These are phyloP conservation scores for Papilio demoleus DNA, from an alignment of 2,888 invertebrate species.

Conservation along the genomic window DNA sequence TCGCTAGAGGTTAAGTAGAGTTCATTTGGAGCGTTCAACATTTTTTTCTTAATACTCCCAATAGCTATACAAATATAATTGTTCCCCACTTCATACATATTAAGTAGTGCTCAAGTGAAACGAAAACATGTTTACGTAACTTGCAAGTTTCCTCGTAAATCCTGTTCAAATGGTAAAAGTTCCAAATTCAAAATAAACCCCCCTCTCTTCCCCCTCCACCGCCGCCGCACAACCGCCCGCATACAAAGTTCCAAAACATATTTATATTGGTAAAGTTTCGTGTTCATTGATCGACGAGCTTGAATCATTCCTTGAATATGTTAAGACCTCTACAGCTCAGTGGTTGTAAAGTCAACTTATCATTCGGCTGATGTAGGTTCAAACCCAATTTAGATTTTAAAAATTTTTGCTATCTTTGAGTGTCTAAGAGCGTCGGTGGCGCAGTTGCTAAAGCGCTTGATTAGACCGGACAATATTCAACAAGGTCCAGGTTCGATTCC, in stretches of 20 bases:
- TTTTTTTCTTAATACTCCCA: not conserved
- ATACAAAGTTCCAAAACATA: conserved; percentile 29
- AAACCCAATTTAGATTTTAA: not conserved
- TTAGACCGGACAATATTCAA: too few species aligned
- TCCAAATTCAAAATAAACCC: conserved; percentile 40
- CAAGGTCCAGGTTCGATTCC: too few species aligned
- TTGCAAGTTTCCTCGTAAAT: conserved; percentile 39
- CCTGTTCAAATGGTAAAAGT: conserved; percentile 38
- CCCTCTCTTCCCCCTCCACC: not conserved
- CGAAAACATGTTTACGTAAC: conserved; percentile 41
- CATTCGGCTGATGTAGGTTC: not conserved
- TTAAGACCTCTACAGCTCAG: not conserved
- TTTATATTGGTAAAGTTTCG: conserved; percentile 37
- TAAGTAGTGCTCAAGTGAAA: conserved; percentile 34
- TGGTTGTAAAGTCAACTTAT: not conserved
- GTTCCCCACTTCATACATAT: conserved; percentile 36
- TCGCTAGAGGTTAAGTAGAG: too few species aligned
- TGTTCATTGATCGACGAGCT: conserved; percentile 4
- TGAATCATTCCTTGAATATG: conserved; percentile 1
- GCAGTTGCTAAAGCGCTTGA: too few species aligned
- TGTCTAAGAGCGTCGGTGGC: too few species aligned
- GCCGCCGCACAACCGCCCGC: not conserved
- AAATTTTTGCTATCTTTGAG: too few species aligned
- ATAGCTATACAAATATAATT: conserved; percentile 25
- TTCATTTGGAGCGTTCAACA: too few species aligned